These are phyloP conservation scores for Porites cylindrica DNA, from an alignment of 92 coral and sea anemone species.

Conservation along the genomic window DNA sequence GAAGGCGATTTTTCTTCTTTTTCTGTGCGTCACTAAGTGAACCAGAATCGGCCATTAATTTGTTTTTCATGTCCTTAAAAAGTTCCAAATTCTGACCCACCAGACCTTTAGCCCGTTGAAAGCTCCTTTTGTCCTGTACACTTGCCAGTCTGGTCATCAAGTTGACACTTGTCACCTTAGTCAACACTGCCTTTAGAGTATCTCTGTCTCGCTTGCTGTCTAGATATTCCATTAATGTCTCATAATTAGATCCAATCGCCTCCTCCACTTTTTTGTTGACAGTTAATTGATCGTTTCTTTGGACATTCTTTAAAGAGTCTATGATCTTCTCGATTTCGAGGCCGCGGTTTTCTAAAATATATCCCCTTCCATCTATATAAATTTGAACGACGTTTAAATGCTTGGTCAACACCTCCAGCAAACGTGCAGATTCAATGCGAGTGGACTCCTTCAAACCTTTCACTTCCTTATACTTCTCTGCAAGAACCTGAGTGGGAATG, in stretches of 20 bases:
- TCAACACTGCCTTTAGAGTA: constrained; percentile 7
- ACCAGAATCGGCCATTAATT: no score
- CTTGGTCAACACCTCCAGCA: constrained; percentile 12
- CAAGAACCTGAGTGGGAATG: constrained; percentile 57
- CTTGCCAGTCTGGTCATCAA: constrained; percentile 29
- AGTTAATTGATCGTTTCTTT: neutral
- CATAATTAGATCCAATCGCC: neutral
- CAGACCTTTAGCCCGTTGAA: constrained; percentile 15
- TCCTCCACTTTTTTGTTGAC: constrained; percentile 18
- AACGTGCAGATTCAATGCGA: neutral
- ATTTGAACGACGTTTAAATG: constrained; percentile 50
- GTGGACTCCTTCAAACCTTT: neutral
- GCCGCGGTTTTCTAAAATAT: constrained; percentile 48
- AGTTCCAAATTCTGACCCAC: neutral
- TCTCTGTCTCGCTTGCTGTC: constrained; percentile 50
- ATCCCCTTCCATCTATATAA: constrained; percentile 42
- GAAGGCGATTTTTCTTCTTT: constrained; percentile 28
- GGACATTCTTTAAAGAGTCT: constrained; percentile 13
- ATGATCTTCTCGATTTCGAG: neutral
- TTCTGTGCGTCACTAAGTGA: neutral
- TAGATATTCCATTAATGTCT: neutral
- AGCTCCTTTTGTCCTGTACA: constrained; percentile 16
- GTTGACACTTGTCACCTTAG: constrained; percentile 31
- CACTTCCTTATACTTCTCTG: constrained; percentile 30
- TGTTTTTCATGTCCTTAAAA: constrained; percentile 23